phyloP scores from a whole-genome alignment of 2,888 invertebrate species.

The Aleiodes leptofemur region DNA sequence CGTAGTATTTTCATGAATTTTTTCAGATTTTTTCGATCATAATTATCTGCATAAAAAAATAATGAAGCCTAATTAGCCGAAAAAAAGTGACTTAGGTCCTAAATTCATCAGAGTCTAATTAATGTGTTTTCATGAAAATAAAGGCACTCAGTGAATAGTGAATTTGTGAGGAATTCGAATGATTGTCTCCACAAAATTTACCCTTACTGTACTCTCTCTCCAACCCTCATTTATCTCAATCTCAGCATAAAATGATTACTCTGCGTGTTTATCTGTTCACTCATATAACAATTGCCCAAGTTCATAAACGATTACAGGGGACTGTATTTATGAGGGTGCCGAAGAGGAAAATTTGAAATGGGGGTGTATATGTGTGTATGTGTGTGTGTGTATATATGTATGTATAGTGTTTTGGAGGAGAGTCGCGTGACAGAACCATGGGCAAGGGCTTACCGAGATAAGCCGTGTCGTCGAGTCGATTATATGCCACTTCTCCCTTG shows the following conservation, averaged over 20 bases:
- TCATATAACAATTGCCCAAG: slow-evolving; percentile 40
- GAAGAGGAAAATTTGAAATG: slow-evolving; percentile 34
- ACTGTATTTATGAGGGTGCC: slow-evolving; percentile 40
- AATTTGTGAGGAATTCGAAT: too few species aligned
- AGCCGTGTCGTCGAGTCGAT: slow-evolving; percentile 69
- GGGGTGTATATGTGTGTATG: slow-evolving; percentile 56
- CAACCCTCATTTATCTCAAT: slow-evolving; percentile 33
- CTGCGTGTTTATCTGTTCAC: slow-evolving; percentile 32
- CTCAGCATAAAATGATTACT: slow-evolving; percentile 35
- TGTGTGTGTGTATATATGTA: slow-evolving; percentile 55
- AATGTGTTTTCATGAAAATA: too few species aligned
- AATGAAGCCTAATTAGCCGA: too few species aligned
- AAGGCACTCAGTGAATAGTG: too few species aligned
- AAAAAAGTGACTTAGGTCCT: too few species aligned
- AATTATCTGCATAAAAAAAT: too few species aligned
- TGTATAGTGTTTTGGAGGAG: slow-evolving; percentile 51
- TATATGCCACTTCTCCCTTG: slow-evolving; percentile 55
- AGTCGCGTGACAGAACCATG: slow-evolving; percentile 59
- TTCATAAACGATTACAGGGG: slow-evolving; percentile 44
- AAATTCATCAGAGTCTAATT: too few species aligned
- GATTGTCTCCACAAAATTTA: too few species aligned
- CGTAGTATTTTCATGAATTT: too few species aligned
- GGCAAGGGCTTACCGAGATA: slow-evolving; percentile 66
- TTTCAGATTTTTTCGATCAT: too few species aligned
- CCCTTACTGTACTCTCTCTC: not conserved